These are phyloP conservation scores for Semnornis frantzii DNA, from an alignment of 2,113 vertebrate species.

Conservation along the genomic window DNA sequence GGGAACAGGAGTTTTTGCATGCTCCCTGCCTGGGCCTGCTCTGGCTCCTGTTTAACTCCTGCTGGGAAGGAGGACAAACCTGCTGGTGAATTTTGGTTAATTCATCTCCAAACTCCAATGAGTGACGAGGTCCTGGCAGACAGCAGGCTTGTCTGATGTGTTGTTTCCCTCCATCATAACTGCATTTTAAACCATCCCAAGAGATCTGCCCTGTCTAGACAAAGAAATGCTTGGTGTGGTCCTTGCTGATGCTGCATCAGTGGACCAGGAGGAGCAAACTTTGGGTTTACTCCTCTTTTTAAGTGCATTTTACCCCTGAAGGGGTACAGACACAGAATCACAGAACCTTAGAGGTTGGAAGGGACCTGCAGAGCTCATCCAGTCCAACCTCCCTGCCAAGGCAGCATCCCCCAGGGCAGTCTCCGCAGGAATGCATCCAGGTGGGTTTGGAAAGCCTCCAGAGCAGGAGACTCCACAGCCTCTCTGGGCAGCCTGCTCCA, in stretches of 20 bases:
- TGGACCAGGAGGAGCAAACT: not conserved
- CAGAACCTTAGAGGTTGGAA: no score
- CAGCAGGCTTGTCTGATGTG: not conserved
- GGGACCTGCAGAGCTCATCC: no score
- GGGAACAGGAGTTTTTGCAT: not conserved
- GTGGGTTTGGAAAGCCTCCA: no score
- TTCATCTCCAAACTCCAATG: not conserved
- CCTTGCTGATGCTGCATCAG: fast-evolving
- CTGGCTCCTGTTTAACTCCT: not conserved
- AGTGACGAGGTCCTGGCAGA: not conserved
- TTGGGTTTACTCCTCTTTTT: not conserved
- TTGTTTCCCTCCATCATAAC: not conserved
- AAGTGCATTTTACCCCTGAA: not conserved
- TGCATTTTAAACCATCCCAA: not conserved
- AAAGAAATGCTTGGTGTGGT: not conserved
- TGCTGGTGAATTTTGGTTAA: not conserved
- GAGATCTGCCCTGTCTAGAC: not conserved
- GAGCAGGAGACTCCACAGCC: no score
- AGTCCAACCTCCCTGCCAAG: no score
- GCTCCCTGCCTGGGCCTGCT: not conserved
- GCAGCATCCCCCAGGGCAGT: no score
- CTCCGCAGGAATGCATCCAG: no score
- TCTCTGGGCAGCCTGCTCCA: no score
- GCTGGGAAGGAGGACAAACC: fast-evolving
- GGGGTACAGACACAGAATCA: not conserved